Conservation (phyloP, 2,888 invertebrate genomes). For the Vanessa cardui region DNA sequence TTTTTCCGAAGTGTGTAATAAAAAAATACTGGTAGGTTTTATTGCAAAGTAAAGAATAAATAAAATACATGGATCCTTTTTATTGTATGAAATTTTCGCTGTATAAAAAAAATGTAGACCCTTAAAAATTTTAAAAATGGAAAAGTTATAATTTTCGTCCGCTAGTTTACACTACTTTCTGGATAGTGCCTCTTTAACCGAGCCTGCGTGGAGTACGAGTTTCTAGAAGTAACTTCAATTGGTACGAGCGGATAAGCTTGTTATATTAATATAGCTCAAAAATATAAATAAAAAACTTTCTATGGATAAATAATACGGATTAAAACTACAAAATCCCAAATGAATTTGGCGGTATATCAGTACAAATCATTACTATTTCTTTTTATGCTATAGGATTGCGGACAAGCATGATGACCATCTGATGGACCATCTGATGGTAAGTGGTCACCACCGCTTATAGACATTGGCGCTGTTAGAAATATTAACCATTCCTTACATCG, state of each 20-base stretch:
- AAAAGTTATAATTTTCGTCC: constrained; percentile 29
- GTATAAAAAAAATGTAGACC: not conserved
- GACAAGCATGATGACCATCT: too few relatives aligned
- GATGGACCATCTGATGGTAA: too few relatives aligned
- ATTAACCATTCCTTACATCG: too few relatives aligned
- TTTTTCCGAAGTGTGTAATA: too few relatives aligned
- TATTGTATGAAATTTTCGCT: not conserved
- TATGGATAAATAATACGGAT: too few relatives aligned
- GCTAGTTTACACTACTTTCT: constrained; percentile 29
- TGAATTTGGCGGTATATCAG: too few relatives aligned
- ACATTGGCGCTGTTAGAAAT: too few relatives aligned
- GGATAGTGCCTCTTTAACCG: constrained; percentile 26
- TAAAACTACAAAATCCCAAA: too few relatives aligned
- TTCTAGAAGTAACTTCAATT: constrained; percentile 13
- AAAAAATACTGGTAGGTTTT: not conserved
- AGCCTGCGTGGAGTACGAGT: constrained; percentile 19
- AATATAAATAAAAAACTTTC: not conserved
- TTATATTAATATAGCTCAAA: constrained; percentile 7
- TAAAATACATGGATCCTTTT: not conserved
- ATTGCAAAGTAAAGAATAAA: not conserved
- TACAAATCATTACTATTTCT: too few relatives aligned
- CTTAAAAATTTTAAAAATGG: constrained; percentile 14
- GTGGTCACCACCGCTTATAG: too few relatives aligned
- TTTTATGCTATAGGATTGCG: too few relatives aligned
- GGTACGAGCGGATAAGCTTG: not conserved